Conservation (phyloP, 2,113 vertebrate species). For the cattle (Bos taurus) region DNA sequence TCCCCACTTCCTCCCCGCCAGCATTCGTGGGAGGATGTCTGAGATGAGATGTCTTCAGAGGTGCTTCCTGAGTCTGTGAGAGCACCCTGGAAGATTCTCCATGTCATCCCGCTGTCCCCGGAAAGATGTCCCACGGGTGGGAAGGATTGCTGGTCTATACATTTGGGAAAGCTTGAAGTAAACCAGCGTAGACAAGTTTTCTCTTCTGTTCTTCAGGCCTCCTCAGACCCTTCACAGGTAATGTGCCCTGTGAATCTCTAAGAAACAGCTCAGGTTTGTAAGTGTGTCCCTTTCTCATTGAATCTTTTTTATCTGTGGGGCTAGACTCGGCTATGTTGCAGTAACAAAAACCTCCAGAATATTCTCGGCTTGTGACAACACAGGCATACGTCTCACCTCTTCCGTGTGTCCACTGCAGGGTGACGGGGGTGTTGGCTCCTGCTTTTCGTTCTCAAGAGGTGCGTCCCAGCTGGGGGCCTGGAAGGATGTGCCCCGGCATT, state of each 20-base stretch:
- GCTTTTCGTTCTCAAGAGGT: not conserved
- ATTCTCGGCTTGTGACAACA: too few species aligned
- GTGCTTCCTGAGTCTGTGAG: fast-evolving
- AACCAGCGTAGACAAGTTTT: too few species aligned
- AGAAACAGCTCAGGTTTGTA: fast-evolving
- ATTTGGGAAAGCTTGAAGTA: not conserved
- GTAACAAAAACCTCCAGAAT: not conserved
- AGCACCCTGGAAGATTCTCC: not conserved
- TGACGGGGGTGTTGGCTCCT: not conserved
- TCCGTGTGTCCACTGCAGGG: fast-evolving
- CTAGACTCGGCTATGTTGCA: not conserved
- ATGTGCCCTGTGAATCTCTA: fast-evolving
- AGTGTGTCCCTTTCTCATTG: not conserved
- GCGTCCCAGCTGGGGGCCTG: not conserved
- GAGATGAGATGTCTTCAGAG: not conserved
- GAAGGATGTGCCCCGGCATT: not conserved
- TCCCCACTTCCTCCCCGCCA: fast-evolving
- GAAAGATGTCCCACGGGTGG: not conserved
- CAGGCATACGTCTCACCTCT: fast-evolving
- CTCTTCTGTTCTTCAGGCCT: not conserved
- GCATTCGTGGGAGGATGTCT: not conserved
- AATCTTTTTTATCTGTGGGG: not conserved
- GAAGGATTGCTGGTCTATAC: too few species aligned
- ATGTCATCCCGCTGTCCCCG: not conserved
- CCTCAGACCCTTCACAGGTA: not conserved